These are phyloP conservation scores for Enteromius anoplus DNA, from an alignment of 2,797 vertebrate genomes.

Conservation along the genomic window DNA sequence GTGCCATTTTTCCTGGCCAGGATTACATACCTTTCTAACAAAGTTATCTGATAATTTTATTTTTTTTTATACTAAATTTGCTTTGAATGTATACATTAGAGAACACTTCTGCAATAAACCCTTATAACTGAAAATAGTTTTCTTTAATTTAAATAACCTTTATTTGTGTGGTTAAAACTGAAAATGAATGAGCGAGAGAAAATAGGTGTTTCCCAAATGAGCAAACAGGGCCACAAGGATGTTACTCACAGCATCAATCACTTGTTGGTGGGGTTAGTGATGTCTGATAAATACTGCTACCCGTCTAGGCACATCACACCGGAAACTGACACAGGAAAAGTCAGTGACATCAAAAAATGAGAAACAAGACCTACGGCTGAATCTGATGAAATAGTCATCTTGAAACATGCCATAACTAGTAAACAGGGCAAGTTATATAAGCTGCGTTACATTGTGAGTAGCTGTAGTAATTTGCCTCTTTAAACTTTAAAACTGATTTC, in stretches of 20 bases:
- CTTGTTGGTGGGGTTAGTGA: not conserved
- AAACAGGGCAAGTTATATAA: conserved; percentile 1
- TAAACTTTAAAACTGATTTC: not conserved
- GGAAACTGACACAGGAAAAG: conserved; percentile 24
- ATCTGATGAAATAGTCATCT: conserved; percentile 19
- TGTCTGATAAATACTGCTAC: conserved; percentile 25
- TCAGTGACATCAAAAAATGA: conserved; percentile 23
- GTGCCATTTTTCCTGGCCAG: too few species aligned
- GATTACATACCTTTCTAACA: not conserved
- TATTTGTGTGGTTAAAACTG: not conserved
- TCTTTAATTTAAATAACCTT: not conserved
- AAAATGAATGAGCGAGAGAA: not conserved
- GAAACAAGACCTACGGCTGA: not conserved
- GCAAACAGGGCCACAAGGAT: conserved; percentile 36
- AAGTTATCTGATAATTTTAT: not conserved
- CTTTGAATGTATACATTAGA: not conserved
- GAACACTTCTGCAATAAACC: not conserved
- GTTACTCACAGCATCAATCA: conserved; percentile 38
- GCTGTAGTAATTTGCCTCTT: not conserved
- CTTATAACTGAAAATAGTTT: not conserved
- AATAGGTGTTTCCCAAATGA: conserved; percentile 44
- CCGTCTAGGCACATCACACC: conserved; percentile 49
- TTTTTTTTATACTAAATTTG: not conserved
- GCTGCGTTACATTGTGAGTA: not conserved
- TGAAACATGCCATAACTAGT: conserved; percentile 19